These are phyloP conservation scores for Donacobius atricapilla DNA, from an alignment of 2,113 vertebrate species.

Conservation along the genomic window DNA sequence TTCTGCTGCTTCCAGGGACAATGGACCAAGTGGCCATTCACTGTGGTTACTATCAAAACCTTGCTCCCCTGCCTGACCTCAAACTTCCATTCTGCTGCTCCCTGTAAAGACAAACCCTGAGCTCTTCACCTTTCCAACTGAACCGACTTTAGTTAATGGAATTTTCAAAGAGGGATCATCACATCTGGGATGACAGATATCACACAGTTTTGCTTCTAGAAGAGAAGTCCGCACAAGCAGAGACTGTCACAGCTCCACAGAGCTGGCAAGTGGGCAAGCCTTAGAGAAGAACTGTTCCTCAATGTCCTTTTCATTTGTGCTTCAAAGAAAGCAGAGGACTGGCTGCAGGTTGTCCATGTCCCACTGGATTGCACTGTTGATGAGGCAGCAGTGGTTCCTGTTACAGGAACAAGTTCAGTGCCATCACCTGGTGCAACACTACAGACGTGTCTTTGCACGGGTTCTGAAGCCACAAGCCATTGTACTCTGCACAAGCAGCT, in stretches of 20 bases:
- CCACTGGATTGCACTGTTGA: neutral
- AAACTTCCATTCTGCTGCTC: neutral
- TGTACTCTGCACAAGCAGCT: neutral
- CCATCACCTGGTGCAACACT: neutral
- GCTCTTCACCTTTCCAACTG: neutral
- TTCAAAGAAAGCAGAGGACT: neutral
- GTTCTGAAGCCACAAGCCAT: neutral
- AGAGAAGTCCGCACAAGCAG: neutral
- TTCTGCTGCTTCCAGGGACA: neutral
- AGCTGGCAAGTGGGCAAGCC: neutral
- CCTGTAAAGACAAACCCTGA: neutral
- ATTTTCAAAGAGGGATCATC: neutral
- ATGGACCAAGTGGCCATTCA: neutral
- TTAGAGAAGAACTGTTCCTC: neutral
- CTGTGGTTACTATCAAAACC: neutral
- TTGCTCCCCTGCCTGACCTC: neutral
- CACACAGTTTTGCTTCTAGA: neutral
- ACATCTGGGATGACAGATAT: neutral
- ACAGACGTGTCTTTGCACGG: neutral
- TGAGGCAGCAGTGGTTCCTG: neutral
- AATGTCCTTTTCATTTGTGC: neutral
- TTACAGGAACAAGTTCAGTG: neutral
- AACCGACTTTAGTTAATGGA: neutral
- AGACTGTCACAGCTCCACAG: too few species aligned
- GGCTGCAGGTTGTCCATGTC: neutral